Percentiles rank a stretch among this genome's conserved stretches.
These are phyloP conservation scores for Tyria jacobaeae DNA, from an alignment of 2,888 invertebrate genomes.

Conservation along the genomic window DNA sequence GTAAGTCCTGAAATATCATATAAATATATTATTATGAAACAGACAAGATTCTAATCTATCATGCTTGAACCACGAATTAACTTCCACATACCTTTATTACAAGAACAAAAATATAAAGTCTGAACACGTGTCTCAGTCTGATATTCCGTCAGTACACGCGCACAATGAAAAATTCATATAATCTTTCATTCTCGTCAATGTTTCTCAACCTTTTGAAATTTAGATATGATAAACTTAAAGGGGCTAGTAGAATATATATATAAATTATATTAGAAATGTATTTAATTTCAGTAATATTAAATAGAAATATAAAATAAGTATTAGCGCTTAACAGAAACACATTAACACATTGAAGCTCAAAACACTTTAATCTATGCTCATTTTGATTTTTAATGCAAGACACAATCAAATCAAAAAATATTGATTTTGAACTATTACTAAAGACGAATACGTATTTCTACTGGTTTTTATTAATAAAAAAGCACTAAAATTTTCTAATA, in stretches of 20 bases:
- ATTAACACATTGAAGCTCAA: background rate
- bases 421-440: no score
- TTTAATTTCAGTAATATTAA: no score
- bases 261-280: background rate
- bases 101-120: slow-evolving; percentile 3
- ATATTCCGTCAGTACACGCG: slow-evolving; percentile 13
- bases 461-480: no score
- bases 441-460: no score
- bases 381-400: no score
- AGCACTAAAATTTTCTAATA: no score
- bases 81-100: slow-evolving; percentile 14
- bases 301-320: background rate
- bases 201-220: slow-evolving; percentile 4
- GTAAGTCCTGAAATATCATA: no score
- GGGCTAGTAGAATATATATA: no score
- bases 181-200: slow-evolving; percentile 7
- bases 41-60: background rate
- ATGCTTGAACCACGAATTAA: background rate
- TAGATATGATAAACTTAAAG: background rate
- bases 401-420: no score
- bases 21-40: no score
- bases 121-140: slow-evolving; percentile 15
- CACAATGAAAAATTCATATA: slow-evolving; percentile 33
- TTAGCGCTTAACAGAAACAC: background rate
- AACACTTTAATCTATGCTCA: background rate